Percentiles rank a stretch among this genome's conserved stretches.
Conservation (phyloP, 92 coral and sea anemone species). For the Heteractis magnifica region DNA sequence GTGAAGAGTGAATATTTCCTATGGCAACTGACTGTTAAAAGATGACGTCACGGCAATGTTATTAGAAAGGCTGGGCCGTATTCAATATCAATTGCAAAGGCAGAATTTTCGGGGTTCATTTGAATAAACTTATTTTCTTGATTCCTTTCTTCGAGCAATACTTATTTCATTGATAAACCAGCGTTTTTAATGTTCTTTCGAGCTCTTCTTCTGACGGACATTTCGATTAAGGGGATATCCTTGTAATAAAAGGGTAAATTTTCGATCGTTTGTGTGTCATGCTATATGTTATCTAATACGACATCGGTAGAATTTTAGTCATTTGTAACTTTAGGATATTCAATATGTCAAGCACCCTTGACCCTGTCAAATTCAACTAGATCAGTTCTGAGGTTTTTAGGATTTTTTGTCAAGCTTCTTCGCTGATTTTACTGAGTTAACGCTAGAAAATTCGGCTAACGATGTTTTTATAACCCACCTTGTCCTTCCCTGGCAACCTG, state of each 20-base stretch:
- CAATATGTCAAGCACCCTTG: neutral
- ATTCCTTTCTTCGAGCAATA: neutral
- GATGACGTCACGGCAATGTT: slow-evolving; percentile 36
- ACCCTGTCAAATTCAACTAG: neutral
- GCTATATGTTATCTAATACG: neutral
- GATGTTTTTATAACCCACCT: no score
- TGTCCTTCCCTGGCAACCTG: no score
- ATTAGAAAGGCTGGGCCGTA: neutral
- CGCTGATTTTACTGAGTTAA: no score
- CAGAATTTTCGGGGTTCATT: slow-evolving; percentile 2
- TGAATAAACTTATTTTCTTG: neutral
- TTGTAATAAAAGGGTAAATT: neutral
- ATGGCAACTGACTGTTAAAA: slow-evolving; percentile 34
- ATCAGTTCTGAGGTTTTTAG: neutral
- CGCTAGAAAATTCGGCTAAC: no score
- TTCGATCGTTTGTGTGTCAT: neutral
- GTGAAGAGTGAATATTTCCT: slow-evolving; percentile 32
- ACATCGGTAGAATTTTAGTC: neutral
- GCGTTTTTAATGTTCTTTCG: neutral
- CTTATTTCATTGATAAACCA: neutral
- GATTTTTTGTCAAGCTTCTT: neutral
- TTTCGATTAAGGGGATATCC: neutral
- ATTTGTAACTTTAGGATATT: neutral
- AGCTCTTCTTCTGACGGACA: neutral
- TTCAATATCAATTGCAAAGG: slow-evolving; percentile 7